Conservation (phyloP, 2,113 vertebrate species). For the Pomatorhinus ruficollis region DNA sequence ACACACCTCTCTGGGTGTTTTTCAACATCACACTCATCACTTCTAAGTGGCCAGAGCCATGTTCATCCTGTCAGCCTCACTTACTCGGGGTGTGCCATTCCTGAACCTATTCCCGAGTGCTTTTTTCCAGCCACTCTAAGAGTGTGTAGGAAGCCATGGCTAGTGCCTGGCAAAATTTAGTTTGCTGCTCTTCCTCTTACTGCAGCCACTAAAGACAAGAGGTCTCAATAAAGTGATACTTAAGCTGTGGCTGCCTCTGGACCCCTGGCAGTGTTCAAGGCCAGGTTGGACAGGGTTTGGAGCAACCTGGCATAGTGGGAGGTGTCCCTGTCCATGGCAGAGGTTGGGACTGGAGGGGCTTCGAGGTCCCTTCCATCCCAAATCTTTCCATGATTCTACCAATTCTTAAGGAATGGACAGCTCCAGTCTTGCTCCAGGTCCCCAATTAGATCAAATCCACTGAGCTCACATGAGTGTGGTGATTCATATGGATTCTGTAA, state of each 20-base stretch:
- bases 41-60: neutral
- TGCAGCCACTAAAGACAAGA: neutral
- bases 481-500: neutral
- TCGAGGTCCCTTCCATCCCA: neutral
- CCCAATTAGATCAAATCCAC: neutral
- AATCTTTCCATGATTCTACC: neutral
- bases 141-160: neutral
- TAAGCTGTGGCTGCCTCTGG: neutral
- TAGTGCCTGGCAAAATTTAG: neutral
- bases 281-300: neutral
- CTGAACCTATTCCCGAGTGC: fast-evolving
- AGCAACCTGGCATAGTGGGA: fast-evolving
- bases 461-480: fast-evolving
- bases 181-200: neutral
- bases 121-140: fast-evolving
- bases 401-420: neutral
- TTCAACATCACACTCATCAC: neutral
- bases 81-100: neutral
- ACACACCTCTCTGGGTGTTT: neutral
- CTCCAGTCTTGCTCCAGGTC: neutral
- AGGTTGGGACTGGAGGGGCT: fast-evolving
- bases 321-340: neutral
- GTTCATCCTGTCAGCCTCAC: neutral
- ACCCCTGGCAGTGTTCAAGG: neutral
- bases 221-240: neutral